Evolutionary conservation across 2,888 invertebrate species (phyloP).

Genomic region (Tachina grossa): DNA sequence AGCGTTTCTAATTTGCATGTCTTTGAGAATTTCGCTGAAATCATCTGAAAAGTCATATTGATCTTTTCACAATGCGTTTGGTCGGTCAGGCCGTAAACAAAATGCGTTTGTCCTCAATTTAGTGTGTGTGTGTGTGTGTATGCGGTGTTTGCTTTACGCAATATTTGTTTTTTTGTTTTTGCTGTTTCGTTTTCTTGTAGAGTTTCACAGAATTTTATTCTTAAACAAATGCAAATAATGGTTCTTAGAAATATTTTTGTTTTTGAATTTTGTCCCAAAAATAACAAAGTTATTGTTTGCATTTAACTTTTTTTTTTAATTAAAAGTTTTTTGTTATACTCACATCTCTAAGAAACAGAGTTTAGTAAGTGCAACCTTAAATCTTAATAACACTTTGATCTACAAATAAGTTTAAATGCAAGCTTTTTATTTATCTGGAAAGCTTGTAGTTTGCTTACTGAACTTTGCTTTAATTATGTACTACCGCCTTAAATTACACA

Average conservation of each 20-base stretch:
- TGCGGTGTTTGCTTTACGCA: conserved; percentile 52
- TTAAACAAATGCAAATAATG: conserved; percentile 64
- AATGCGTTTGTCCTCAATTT: conserved; percentile 67
- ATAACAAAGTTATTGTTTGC: conserved; percentile 47
- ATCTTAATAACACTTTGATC: background rate
- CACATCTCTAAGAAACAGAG: too few relatives aligned
- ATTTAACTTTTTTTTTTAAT: conserved; percentile 34
- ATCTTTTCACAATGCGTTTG: conserved; percentile 69
- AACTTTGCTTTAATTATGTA: conserved; percentile 39
- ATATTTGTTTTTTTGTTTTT: conserved; percentile 41
- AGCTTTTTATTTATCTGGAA: conserved; percentile 15
- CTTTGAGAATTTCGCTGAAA: conserved; percentile 70
- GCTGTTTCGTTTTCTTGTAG: background rate
- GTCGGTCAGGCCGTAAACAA: conserved; percentile 49
- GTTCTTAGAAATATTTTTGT: conserved; percentile 67
- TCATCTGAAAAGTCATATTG: conserved; percentile 65
- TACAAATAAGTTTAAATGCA: background rate
- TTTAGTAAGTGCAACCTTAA: background rate
- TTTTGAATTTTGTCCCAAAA: conserved; percentile 26
- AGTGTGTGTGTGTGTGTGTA: conserved; percentile 2
- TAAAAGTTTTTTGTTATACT: conserved; percentile 10
- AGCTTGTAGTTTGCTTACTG: conserved; percentile 34
- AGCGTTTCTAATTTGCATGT: conserved; percentile 70
- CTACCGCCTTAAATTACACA: conserved; percentile 21
- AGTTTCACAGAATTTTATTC: conserved; percentile 67